phyloP scores from a whole-genome alignment of 1,140 invertebrate genomes.

The Drosophila nikananu region DNA sequence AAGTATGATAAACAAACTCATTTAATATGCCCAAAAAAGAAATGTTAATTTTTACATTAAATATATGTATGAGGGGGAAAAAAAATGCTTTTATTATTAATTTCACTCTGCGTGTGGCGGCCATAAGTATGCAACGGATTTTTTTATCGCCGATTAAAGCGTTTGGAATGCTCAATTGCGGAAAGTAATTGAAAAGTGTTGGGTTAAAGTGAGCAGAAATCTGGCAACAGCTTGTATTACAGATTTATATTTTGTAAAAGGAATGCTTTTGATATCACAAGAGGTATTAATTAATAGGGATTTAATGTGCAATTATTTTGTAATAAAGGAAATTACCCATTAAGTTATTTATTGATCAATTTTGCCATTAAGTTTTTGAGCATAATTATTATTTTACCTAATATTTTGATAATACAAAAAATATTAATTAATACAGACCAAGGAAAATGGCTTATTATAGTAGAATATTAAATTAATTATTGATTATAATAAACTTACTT shows the following conservation, averaged over 20 bases:
- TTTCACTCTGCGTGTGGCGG: background rate
- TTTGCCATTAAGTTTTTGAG: background rate
- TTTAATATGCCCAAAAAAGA: conserved; percentile 26
- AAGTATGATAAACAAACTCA: conserved; percentile 22
- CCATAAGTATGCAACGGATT: conserved; percentile 32
- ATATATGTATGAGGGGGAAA: background rate
- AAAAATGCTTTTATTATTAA: conserved; percentile 35
- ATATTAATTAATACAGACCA: too few relatives aligned
- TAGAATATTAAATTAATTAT: too few relatives aligned
- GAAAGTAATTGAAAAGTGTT: conserved; percentile 34
- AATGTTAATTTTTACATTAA: conserved; percentile 42
- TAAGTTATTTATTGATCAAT: background rate
- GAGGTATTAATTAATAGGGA: background rate
- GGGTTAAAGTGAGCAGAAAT: conserved; percentile 24
- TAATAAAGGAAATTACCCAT: background rate
- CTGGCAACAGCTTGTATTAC: conserved; percentile 1
- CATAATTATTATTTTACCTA: too few relatives aligned
- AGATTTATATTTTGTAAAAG: conserved; percentile 1
- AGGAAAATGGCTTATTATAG: too few relatives aligned
- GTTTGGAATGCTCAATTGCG: conserved; percentile 36
- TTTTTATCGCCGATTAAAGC: conserved; percentile 38
- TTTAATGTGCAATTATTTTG: background rate
- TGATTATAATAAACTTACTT: too few relatives aligned
- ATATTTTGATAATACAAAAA: too few relatives aligned
- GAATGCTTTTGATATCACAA: background rate